phyloP scores from a whole-genome alignment of 2,888 invertebrate species.

The Schizaphis graminum region DNA sequence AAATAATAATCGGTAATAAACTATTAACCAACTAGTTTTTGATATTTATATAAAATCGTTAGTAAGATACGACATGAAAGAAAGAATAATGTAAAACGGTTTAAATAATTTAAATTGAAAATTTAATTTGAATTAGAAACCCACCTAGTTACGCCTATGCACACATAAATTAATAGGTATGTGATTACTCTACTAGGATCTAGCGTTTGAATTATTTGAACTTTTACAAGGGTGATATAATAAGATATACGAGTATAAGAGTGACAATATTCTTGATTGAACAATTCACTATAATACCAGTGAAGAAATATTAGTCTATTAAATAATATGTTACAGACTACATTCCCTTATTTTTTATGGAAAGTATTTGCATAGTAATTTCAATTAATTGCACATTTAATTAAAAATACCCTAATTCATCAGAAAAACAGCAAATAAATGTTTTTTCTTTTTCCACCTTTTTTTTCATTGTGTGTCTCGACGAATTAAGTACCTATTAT shows the following conservation, averaged over 20 bases:
- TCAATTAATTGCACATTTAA: too few species aligned
- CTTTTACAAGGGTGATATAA: background rate
- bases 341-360: background rate
- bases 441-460: too few species aligned
- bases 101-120: background rate
- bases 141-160: too few species aligned
- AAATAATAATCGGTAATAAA: background rate
- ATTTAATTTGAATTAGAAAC: too few species aligned
- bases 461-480: too few species aligned
- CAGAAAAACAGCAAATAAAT: too few species aligned
- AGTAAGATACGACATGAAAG: background rate
- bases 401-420: background rate
- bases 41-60: background rate
- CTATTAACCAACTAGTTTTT: background rate
- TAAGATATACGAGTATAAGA: background rate
- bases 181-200: background rate
- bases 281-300: background rate
- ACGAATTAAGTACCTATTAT: background rate
- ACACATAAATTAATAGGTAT: background rate
- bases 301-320: background rate
- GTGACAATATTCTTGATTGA: background rate
- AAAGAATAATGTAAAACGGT: background rate
- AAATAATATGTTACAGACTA: background rate
- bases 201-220: background rate
- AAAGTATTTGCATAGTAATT: background rate